These are phyloP conservation scores for Clarias laeviceps DNA, from an alignment of 2,797 vertebrate species.

Conservation along the genomic window DNA sequence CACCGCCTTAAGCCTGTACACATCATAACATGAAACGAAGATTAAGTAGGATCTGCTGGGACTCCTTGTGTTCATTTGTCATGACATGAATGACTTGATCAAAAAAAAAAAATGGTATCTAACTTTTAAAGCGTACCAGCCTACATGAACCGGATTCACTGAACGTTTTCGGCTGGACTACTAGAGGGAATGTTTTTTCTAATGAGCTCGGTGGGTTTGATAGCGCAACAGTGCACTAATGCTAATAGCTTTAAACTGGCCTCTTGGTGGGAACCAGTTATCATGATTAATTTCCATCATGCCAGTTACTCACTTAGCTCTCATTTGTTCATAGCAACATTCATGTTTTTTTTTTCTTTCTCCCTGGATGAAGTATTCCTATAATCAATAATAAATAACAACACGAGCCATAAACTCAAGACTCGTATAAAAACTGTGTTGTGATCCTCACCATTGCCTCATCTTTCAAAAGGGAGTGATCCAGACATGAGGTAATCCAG, in stretches of 20 bases:
- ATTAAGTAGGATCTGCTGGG: constrained; percentile 4
- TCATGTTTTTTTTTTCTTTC: too few relatives aligned
- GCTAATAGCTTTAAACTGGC: constrained; percentile 20
- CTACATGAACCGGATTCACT: background rate
- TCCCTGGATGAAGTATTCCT: background rate
- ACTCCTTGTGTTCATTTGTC: constrained; percentile 2
- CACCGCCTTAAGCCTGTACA: constrained; percentile 22
- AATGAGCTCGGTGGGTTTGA: constrained; percentile 22
- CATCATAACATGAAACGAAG: constrained; percentile 18
- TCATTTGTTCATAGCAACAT: background rate
- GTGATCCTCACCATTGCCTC: constrained; percentile 50
- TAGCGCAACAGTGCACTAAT: constrained; percentile 18
- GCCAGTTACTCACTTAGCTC: background rate
- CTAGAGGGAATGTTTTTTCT: constrained; percentile 25
- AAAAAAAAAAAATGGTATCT: background rate
- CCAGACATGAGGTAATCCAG: constrained; percentile 58
- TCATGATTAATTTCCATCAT: constrained; percentile 25
- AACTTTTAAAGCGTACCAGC: background rate
- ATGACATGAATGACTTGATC: background rate
- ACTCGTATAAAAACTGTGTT: constrained; percentile 22
- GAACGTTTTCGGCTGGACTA: constrained; percentile 2
- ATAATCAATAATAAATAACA: constrained; percentile 26
- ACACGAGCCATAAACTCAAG: constrained; percentile 26
- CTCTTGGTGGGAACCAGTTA: constrained; percentile 28
- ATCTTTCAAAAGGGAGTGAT: constrained; percentile 41